phyloP scores from a whole-genome alignment of 2,888 invertebrate genomes.

The Melieria omissa region DNA sequence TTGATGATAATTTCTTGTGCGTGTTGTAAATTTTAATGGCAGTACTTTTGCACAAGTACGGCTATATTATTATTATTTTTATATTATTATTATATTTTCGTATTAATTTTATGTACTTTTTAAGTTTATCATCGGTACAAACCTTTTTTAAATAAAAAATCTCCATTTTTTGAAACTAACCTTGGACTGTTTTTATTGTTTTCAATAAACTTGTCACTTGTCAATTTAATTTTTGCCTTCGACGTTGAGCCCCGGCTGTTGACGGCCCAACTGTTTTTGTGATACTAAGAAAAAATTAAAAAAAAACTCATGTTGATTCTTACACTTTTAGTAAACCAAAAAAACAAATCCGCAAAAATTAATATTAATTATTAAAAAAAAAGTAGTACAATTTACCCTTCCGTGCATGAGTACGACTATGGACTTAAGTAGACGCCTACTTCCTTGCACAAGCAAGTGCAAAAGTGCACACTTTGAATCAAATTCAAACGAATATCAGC shows the following conservation, averaged over 20 bases:
- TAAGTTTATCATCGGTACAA: conserved; percentile 59
- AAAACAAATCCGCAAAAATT: no score
- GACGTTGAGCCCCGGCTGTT: no score
- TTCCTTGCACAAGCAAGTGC: no score
- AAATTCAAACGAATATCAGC: no score
- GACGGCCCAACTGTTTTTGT: background rate
- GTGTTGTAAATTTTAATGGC: no score
- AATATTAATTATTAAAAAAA: no score
- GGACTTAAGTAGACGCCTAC: no score
- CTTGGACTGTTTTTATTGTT: conserved; percentile 26
- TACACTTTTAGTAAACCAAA: no score
- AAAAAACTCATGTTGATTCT: background rate
- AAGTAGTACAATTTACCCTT: no score
- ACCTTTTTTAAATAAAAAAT: conserved; percentile 51
- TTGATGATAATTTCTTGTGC: conserved; percentile 24
- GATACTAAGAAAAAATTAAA: background rate
- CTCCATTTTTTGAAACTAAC: conserved; percentile 21
- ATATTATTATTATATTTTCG: conserved; percentile 21
- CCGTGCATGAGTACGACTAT: no score
- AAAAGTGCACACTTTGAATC: no score
- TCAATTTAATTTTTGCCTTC: conserved; percentile 10
- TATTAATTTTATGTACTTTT: conserved; percentile 32
- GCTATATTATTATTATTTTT: conserved; percentile 19
- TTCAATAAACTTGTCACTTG: background rate
- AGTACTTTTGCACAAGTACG: conserved; percentile 23